phyloP scores from a whole-genome alignment of 92 coral and sea anemone genomes.

The Phymanthus crucifer region DNA sequence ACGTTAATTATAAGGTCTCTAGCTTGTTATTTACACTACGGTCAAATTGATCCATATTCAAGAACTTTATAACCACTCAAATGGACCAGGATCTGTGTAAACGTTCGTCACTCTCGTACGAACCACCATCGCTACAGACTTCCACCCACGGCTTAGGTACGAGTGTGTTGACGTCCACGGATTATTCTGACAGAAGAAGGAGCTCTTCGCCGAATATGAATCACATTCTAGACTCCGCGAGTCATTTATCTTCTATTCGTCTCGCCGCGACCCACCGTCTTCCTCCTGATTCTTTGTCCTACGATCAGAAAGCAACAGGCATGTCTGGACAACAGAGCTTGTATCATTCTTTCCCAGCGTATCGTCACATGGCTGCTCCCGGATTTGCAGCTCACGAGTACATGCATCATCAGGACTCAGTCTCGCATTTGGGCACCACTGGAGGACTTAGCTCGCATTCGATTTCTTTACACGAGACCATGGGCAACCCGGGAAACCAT shows the following conservation, averaged over 20 bases:
- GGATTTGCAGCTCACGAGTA: constrained; percentile 85
- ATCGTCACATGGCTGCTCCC: constrained; percentile 81
- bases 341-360: constrained; percentile 96
- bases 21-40: constrained; percentile 77
- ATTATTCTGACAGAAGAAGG: constrained; percentile 69
- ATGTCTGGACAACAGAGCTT: constrained; percentile 88
- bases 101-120: constrained; percentile 73
- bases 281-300: constrained; percentile 75
- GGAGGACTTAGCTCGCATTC: constrained; percentile 79
- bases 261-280: constrained; percentile 77
- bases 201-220: constrained; percentile 78
- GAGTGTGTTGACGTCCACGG: constrained; percentile 54
- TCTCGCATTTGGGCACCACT: constrained; percentile 76
- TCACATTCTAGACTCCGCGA: constrained; percentile 78
- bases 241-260: constrained; percentile 82
- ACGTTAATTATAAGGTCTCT: constrained; percentile 81
- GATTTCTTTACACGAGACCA: constrained; percentile 80
- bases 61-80: constrained; percentile 62
- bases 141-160: constrained; percentile 63
- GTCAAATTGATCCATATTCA: constrained; percentile 85
- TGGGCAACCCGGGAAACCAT: constrained; percentile 79
- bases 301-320: constrained; percentile 85
- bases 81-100: constrained; percentile 81
- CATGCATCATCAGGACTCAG: constrained; percentile 77
- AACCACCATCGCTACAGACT: constrained; percentile 65